Conservation (phyloP, 2,888 invertebrate species). For the Tuta absoluta region DNA sequence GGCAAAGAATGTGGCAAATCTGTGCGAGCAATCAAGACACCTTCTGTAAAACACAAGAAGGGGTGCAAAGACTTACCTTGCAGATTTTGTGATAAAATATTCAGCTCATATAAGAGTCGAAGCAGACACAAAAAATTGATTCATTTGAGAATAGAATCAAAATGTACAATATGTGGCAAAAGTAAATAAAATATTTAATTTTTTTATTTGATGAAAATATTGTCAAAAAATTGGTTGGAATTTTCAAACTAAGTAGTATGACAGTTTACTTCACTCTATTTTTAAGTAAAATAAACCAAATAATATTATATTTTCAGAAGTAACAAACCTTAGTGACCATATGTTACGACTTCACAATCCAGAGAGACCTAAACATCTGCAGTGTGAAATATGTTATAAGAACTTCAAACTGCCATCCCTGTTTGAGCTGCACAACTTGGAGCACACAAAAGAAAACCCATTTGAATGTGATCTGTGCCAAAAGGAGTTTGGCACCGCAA, state of each 20-base stretch:
- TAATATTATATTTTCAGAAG: constrained; percentile 44
- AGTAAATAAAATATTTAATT: constrained; percentile 50
- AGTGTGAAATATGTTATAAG: constrained; percentile 59
- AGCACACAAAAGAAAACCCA: constrained; percentile 62
- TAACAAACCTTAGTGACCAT: constrained; percentile 51
- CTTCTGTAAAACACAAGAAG: constrained; percentile 48
- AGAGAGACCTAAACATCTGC: constrained; percentile 43
- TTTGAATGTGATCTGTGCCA: constrained; percentile 60
- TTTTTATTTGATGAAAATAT: no score
- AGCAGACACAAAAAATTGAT: constrained; percentile 58
- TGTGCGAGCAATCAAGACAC: constrained; percentile 56
- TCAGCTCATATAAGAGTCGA: constrained; percentile 48
- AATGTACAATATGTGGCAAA: constrained; percentile 66
- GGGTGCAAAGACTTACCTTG: constrained; percentile 53
- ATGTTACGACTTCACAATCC: constrained; percentile 49
- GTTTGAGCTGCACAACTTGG: constrained; percentile 53
- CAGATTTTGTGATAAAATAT: constrained; percentile 58
- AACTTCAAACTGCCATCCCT: constrained; percentile 53
- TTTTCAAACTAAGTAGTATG: no score
- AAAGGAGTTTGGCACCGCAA: constrained; percentile 54
- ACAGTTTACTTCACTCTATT: no score
- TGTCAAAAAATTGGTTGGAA: no score
- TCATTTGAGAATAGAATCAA: constrained; percentile 60
- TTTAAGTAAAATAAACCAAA: no score
- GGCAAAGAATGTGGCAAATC: constrained; percentile 68